Evolutionary conservation across 2,797 vertebrate genomes (phyloP).

Genomic region (Sorex maritimensis): DNA sequence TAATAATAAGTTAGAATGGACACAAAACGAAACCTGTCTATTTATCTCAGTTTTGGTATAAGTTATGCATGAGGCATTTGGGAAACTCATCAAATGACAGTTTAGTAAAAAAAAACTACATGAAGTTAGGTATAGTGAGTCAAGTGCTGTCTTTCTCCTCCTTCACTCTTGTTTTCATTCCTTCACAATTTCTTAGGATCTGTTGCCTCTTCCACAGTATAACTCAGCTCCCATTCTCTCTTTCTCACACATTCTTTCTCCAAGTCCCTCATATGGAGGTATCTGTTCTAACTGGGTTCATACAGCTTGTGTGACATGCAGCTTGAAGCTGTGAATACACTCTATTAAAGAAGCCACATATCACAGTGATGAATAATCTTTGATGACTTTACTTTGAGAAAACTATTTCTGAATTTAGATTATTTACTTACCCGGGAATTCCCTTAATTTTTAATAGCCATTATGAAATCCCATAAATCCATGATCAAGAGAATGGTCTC

Average conservation of each 20-base stretch:
- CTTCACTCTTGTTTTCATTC: background rate
- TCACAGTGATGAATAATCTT: background rate
- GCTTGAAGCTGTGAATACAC: too few relatives aligned
- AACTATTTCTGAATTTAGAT: constrained; percentile 3
- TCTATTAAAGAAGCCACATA: background rate
- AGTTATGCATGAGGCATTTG: background rate
- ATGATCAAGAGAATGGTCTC: background rate
- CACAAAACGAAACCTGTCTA: background rate
- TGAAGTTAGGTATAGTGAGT: background rate
- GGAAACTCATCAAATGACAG: background rate
- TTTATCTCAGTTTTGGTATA: constrained; percentile 9
- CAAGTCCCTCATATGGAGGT: background rate
- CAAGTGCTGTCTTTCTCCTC: background rate
- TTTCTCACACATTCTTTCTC: background rate
- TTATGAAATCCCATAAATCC: background rate
- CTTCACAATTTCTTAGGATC: background rate
- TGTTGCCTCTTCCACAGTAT: background rate
- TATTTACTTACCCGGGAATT: background rate
- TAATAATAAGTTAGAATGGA: background rate
- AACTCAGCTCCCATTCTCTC: background rate
- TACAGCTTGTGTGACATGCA: too few relatives aligned
- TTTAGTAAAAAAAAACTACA: background rate
- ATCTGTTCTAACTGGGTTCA: too few relatives aligned
- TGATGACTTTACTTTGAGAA: background rate
- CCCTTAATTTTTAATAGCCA: background rate